phyloP scores from a whole-genome alignment of 2,113 vertebrate species.

The Cebus imitator region DNA sequence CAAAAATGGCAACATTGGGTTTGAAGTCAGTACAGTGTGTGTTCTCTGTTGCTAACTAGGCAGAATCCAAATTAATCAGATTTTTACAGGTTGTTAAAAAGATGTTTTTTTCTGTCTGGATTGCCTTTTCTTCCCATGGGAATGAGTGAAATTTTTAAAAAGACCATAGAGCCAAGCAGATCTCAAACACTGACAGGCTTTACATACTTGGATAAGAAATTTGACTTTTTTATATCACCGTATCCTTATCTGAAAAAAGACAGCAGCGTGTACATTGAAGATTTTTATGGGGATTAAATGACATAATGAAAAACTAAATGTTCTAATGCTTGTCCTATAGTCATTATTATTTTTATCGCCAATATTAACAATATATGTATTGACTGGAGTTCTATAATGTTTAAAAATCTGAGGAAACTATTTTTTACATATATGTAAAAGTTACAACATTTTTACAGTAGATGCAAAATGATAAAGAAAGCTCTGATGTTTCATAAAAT shows the following conservation, averaged over 20 bases:
- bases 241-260: neutral
- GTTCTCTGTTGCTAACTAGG: neutral
- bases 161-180: neutral
- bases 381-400: neutral
- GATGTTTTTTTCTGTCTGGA: neutral
- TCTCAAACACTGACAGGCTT: neutral
- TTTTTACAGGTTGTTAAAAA: neutral
- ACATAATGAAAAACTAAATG: neutral
- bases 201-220: neutral
- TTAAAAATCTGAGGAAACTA: neutral
- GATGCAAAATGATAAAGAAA: neutral
- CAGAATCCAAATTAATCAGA: neutral
- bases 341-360: conserved; percentile 4
- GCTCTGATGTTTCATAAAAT: neutral
- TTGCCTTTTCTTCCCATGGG: neutral
- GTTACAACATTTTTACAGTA: neutral
- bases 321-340: neutral
- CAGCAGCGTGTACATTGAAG: neutral
- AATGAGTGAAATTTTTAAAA: neutral
- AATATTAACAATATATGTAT: neutral
- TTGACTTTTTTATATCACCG: neutral
- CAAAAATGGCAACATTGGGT: neutral
- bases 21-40: neutral
- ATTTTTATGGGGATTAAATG: neutral
- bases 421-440: neutral